Base-by-base conservation (phyloP, 2,888 invertebrate genomes). In the Pherbina coryleti region DNA sequence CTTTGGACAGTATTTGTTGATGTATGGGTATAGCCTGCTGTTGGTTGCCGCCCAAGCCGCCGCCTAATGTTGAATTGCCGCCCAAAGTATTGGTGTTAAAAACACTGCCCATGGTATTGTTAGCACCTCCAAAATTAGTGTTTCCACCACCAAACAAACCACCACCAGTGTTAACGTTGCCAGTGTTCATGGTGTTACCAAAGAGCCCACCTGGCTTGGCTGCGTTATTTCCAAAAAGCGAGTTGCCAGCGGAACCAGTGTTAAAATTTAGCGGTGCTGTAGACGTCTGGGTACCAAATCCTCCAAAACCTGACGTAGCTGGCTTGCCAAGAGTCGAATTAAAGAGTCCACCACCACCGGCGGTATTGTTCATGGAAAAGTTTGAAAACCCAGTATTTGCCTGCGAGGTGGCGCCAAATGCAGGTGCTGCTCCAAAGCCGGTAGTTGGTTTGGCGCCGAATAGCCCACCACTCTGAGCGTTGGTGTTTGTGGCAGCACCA, bases 1-100 rank as follows among this genome's bases (percentile, higher is more conserved):
- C 94, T 57, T 97, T 90, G 0, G 95, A 92, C 76, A 95, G 88
- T 31, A 95, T 94, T 86, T 95, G 94, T 80, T 95, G 95, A 88
- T 94, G 94, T 0, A 94, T 91, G 2, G 91, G 90, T 53, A 90
- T 88, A 60, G 86, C 84, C 17, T 89, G 89, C 73, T 88, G 89
- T 62, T 84, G 81, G 73, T 86, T 87, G 2, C 81, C 79, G 3
- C 82, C 83, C 3, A 86, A 77, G 8, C 84, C 82, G 17, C 86
- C 85, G 2, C 89, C 60, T 0, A 85, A 66, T 17, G 78, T 79
- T 5, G 83, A 82, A 9, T 83, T 81, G 19, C 79, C 81, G 9
- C 84, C 83, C 19, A 84, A 17, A 4, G 84, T 83, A n/a, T 79
- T 79, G 9, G 76, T 62, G 55, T 86, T 88, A 49, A 89, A 85